These are phyloP conservation scores for Tiphia femorata DNA, from an alignment of 2,888 invertebrate genomes.

Conservation along the genomic window DNA sequence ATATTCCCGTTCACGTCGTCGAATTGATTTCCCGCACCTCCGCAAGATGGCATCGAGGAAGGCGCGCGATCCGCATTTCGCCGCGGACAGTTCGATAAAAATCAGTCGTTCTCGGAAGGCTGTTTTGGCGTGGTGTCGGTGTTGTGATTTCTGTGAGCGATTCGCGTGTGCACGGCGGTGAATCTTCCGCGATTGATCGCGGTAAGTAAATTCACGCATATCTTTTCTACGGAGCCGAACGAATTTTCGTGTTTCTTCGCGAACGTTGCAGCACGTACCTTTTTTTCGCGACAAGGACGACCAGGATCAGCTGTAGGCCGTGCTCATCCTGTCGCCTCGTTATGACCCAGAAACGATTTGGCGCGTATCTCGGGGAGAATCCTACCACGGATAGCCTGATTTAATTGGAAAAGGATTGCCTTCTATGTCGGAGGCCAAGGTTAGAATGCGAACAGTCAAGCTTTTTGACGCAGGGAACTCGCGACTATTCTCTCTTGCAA, in stretches of 20 bases:
- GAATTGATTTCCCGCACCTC: neutral
- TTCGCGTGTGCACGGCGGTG: conserved; percentile 25
- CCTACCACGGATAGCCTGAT: neutral
- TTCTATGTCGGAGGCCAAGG: conserved; percentile 16
- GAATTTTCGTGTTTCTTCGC: neutral
- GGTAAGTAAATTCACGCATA: conserved; percentile 24
- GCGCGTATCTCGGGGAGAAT: conserved; percentile 33
- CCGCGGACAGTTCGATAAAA: conserved; percentile 59
- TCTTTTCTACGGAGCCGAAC: too few species aligned
- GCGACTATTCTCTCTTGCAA: too few species aligned
- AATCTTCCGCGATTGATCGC: conserved; percentile 24
- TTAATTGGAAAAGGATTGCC: neutral
- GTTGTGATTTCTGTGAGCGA: conserved; percentile 32
- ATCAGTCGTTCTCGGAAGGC: conserved; percentile 49
- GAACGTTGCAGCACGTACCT: neutral
- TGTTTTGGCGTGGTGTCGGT: conserved; percentile 43
- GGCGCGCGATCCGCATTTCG: conserved; percentile 46
- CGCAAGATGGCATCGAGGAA: conserved; percentile 30
- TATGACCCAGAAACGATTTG: conserved; percentile 47
- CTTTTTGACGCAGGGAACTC: too few species aligned
- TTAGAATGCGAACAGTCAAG: conserved; percentile 24
- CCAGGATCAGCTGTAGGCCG: conserved; percentile 44
- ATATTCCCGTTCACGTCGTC: neutral
- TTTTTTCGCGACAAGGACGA: conserved; percentile 1
- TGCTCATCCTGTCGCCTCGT: conserved; percentile 29